Percentiles rank a stretch among this genome's conserved stretches.
phyloP scores from a whole-genome alignment of 2,888 invertebrate species.

The Hoplodrina blanda region DNA sequence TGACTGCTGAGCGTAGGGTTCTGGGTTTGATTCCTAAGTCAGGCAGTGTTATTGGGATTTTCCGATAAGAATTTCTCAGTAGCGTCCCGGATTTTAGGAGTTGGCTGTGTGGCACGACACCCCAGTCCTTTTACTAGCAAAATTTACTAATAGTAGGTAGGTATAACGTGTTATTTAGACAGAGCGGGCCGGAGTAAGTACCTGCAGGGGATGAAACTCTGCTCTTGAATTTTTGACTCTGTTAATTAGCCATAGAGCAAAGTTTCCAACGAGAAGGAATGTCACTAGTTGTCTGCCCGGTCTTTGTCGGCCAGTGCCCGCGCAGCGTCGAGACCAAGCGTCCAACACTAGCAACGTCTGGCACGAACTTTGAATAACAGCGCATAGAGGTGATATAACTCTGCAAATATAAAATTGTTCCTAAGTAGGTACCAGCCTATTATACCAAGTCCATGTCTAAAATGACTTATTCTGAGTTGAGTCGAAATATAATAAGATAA shows the following conservation, averaged over 20 bases:
- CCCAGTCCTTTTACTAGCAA: too few species aligned
- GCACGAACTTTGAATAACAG: slow-evolving; percentile 92
- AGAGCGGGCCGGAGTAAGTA: slow-evolving; percentile 60
- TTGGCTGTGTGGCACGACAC: too few species aligned
- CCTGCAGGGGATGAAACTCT: slow-evolving; percentile 92
- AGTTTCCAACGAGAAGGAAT: slow-evolving; percentile 92
- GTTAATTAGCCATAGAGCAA: slow-evolving; percentile 93
- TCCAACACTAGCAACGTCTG: slow-evolving; percentile 91
- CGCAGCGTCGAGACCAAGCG: slow-evolving; percentile 91
- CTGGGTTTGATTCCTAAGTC: too few species aligned
- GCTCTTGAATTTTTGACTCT: slow-evolving; percentile 92
- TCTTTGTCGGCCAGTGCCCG: slow-evolving; percentile 81
- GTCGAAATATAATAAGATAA: background rate
- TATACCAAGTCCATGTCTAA: background rate
- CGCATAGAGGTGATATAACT: slow-evolving; percentile 86
- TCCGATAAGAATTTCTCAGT: too few species aligned
- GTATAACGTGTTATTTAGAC: too few species aligned
- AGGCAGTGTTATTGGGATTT: too few species aligned
- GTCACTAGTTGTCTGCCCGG: slow-evolving; percentile 93
- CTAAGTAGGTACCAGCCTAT: background rate
- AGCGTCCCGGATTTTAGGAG: too few species aligned
- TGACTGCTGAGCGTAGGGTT: too few species aligned
- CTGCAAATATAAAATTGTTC: slow-evolving; percentile 66
- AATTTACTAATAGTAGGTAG: too few species aligned
- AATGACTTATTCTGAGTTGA: background rate